Conservation (phyloP, 2,113 vertebrate species). For the Podarcis raffonei region DNA sequence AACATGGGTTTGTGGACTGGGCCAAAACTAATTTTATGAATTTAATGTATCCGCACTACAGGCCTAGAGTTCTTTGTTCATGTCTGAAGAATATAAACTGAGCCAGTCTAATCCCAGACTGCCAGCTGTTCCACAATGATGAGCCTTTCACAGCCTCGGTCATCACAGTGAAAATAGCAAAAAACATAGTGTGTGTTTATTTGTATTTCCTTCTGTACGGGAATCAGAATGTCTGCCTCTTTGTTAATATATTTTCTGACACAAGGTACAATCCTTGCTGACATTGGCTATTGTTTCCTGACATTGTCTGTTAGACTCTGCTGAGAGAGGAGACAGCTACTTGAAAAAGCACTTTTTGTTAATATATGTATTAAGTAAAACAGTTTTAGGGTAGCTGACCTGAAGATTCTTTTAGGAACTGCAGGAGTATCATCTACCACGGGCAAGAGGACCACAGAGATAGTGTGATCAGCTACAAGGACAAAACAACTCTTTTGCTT, state of each 20-base stretch:
- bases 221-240: slow-evolving; percentile 42
- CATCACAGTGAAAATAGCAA: slow-evolving; percentile 54
- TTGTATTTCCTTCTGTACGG: slow-evolving; percentile 59
- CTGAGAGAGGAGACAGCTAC: slow-evolving; percentile 29
- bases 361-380: slow-evolving; percentile 38
- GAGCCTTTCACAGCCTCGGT: slow-evolving; percentile 70
- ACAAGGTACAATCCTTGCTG: slow-evolving; percentile 32
- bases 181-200: slow-evolving; percentile 59
- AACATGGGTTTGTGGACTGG: neutral
- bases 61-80: neutral
- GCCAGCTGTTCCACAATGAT: slow-evolving; percentile 77
- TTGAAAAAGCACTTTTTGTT: slow-evolving; percentile 43
- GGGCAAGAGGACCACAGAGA: neutral
- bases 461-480: neutral
- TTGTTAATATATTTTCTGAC: slow-evolving; percentile 50
- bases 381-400: slow-evolving; percentile 30
- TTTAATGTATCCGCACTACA: slow-evolving; percentile 40
- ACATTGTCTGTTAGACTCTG: slow-evolving; percentile 23
- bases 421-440: neutral
- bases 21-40: neutral
- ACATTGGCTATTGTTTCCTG: slow-evolving; percentile 43
- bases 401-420: slow-evolving; percentile 31
- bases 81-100: slow-evolving; percentile 1
- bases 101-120: slow-evolving; percentile 59
- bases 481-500: neutral